Evolutionary conservation across 2,797 vertebrate species (phyloP).

Genomic region (Pangasius krempfi): DNA sequence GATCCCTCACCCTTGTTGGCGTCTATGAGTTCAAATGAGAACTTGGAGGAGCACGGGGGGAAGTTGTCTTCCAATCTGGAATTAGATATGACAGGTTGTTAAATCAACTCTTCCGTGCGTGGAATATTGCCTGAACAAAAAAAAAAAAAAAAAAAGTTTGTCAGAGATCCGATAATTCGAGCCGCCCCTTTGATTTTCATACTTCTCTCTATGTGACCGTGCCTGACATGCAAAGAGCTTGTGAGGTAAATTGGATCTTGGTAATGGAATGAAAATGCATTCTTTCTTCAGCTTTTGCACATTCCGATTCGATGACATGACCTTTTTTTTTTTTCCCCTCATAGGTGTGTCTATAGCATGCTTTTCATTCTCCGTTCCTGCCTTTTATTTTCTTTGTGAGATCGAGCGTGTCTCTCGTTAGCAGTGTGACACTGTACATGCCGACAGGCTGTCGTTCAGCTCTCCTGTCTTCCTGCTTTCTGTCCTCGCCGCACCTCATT

Average conservation of each 20-base stretch:
- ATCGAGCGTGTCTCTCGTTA: constrained; percentile 28
- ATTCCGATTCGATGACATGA: neutral
- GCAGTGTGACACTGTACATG: constrained; percentile 48
- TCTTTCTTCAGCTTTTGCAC: neutral
- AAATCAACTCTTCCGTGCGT: constrained; percentile 48
- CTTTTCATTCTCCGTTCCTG: neutral
- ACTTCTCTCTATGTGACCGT: constrained; percentile 15
- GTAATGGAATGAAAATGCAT: neutral
- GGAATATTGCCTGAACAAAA: constrained; percentile 35
- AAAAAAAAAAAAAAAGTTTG: constrained; percentile 12
- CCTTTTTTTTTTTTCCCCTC: neutral
- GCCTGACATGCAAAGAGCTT: constrained; percentile 17
- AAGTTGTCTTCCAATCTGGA: constrained; percentile 20
- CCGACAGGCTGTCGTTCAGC: constrained; percentile 49
- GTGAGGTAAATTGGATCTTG: constrained; percentile 11
- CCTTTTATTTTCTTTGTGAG: constrained; percentile 10
- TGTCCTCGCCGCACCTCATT: constrained; percentile 50
- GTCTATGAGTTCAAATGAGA: constrained; percentile 21
- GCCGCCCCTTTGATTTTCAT: constrained; percentile 29
- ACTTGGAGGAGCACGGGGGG: neutral
- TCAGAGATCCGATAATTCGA: constrained; percentile 37
- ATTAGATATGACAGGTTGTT: constrained; percentile 51
- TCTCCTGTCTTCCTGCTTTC: constrained; percentile 49
- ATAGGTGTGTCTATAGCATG: constrained; percentile 1
- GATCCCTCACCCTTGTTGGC: neutral